Percentiles rank a stretch among this genome's conserved stretches.
phyloP scores from a whole-genome alignment of 2,888 invertebrate genomes.

The Drosophila kokeensis region DNA sequence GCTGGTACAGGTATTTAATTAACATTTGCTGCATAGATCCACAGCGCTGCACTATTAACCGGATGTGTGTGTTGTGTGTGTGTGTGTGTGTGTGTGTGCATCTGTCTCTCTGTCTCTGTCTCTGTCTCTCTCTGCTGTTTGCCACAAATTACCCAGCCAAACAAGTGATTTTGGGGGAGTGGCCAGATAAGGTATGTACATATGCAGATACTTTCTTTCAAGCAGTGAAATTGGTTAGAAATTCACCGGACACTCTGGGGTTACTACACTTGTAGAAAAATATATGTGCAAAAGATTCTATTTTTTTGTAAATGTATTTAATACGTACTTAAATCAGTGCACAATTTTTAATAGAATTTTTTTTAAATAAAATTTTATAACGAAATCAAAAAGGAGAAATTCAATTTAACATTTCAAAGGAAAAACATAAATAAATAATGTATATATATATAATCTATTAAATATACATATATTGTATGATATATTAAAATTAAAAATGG shows the following conservation, averaged over 20 bases:
- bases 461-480: background rate
- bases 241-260: constrained; percentile 10
- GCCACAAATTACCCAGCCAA: constrained; percentile 21
- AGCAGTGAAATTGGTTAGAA: constrained; percentile 30
- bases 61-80: constrained; percentile 54
- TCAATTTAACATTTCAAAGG: background rate
- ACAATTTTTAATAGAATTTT: fast-evolving
- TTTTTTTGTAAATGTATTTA: background rate
- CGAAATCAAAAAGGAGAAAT: background rate
- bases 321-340: background rate
- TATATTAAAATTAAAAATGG: background rate
- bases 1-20: constrained; percentile 78
- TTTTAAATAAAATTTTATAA: background rate
- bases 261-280: constrained; percentile 6
- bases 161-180: constrained; percentile 47
- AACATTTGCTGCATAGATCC: constrained; percentile 65
- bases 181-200: constrained; percentile 30
- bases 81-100: background rate
- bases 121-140: background rate
- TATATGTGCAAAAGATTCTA: too few relatives aligned
- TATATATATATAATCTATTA: background rate
- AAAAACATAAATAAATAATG: background rate
- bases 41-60: constrained; percentile 47
- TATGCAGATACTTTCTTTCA: constrained; percentile 38
- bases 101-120: background rate